phyloP scores from a whole-genome alignment of 2,888 invertebrate genomes.

The Masnerella sp. region DNA sequence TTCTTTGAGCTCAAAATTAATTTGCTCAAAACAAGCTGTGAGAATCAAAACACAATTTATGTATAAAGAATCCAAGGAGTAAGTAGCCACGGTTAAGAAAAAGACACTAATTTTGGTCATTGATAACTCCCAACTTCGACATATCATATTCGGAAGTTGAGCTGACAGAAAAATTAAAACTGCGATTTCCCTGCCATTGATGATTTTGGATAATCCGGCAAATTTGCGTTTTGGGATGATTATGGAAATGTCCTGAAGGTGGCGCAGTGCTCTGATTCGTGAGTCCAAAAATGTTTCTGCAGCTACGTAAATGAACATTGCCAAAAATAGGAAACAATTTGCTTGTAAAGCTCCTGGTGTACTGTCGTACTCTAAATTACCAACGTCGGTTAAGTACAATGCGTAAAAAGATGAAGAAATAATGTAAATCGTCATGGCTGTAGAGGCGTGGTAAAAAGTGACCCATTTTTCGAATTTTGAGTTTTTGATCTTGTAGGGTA shows the following conservation, averaged over 20 bases:
- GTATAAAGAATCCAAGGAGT: conserved; percentile 64
- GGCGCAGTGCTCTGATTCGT: conserved; percentile 58
- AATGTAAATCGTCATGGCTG: conserved; percentile 31
- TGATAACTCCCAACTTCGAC: not conserved
- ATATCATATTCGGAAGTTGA: conserved; percentile 60
- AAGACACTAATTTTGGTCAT: conserved; percentile 37
- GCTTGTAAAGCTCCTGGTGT: conserved; percentile 64
- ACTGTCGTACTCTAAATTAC: conserved; percentile 46
- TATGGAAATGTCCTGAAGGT: conserved; percentile 60
- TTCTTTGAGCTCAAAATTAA: conserved; percentile 62
- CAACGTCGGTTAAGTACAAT: conserved; percentile 60
- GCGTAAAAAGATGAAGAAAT: not conserved
- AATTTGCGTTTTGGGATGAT: conserved; percentile 60
- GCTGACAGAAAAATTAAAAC: conserved; percentile 62
- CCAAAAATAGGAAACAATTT: conserved; percentile 62
- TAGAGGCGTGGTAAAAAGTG: conserved; percentile 51
- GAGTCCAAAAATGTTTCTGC: conserved; percentile 52
- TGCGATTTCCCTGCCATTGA: conserved; percentile 63
- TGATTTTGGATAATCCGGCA: conserved; percentile 52
- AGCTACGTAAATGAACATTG: conserved; percentile 52
- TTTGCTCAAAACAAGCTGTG: conserved; percentile 62
- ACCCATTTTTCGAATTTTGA: conserved; percentile 55
- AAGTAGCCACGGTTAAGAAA: conserved; percentile 62
- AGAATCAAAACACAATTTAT: conserved; percentile 64
- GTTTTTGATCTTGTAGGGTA: conserved; percentile 62